A percentile compares a stretch with the other conserved stretches of the same genome.
Evolutionary conservation across 1,140 invertebrate species (phyloP).

Genomic region (Lanistes nyassanus): DNA sequence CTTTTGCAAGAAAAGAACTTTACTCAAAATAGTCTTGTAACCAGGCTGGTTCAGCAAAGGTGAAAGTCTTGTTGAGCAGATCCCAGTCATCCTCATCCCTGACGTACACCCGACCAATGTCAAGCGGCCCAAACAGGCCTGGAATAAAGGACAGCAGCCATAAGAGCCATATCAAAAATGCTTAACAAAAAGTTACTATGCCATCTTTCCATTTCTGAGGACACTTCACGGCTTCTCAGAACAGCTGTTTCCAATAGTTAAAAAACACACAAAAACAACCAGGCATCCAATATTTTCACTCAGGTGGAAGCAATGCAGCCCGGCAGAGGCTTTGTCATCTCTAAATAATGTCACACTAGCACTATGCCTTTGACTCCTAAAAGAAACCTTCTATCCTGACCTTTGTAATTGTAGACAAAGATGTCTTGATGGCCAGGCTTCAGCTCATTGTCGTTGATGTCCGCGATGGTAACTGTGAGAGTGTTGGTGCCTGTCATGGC

Average conservation of each 20-base stretch:
- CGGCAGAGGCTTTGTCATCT: no score
- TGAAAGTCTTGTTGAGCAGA: slow-evolving; percentile 93
- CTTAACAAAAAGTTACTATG: no score
- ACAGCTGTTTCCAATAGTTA: no score
- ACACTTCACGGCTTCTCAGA: no score
- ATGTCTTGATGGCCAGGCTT: slow-evolving; percentile 95
- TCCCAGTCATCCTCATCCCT: slow-evolving; percentile 98
- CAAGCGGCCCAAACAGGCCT: slow-evolving; percentile 90
- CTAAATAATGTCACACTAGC: no score
- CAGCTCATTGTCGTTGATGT: slow-evolving; percentile 98
- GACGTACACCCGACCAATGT: slow-evolving; percentile 94
- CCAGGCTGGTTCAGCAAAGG: slow-evolving; percentile 15
- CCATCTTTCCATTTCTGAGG: no score
- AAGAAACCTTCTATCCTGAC: slow-evolving; percentile 62
- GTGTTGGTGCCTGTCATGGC: slow-evolving; percentile 91
- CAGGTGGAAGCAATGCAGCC: no score
- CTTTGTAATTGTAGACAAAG: slow-evolving; percentile 94
- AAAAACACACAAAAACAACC: no score
- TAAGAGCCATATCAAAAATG: no score
- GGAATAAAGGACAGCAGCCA: slow-evolving; percentile 44
- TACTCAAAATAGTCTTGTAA: slow-evolving; percentile 38
- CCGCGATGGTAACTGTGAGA: slow-evolving; percentile 93
- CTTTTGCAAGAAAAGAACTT: no score
- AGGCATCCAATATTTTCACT: no score
- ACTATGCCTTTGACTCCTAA: no score